Evolutionary conservation across 2,797 vertebrate genomes (phyloP).

Genomic region (Coregonus ussuriensis): DNA sequence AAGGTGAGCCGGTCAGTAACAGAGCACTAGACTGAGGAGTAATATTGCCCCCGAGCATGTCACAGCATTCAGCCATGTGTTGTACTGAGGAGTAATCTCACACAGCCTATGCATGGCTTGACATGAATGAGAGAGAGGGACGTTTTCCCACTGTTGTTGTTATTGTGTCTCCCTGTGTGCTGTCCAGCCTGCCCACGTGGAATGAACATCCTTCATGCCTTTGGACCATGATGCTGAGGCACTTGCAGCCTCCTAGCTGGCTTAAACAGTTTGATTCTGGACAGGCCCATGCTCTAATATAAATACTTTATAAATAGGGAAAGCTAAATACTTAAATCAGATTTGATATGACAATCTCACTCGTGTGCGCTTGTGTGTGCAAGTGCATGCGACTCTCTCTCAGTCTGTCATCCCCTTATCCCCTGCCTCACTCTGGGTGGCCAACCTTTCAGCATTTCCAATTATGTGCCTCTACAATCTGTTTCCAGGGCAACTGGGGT

Average conservation of each 20-base stretch:
- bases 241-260: slow-evolving; percentile 51
- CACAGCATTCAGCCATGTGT: slow-evolving; percentile 36
- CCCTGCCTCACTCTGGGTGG: slow-evolving; percentile 69
- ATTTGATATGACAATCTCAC: slow-evolving; percentile 7
- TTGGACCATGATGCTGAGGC: slow-evolving; percentile 44
- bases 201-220: slow-evolving; percentile 65
- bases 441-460: slow-evolving; percentile 77
- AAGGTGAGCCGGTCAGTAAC: slow-evolving; percentile 47
- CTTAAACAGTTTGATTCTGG: not conserved
- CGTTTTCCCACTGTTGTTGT: slow-evolving; percentile 35
- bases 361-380: slow-evolving; percentile 22
- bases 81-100: slow-evolving; percentile 30
- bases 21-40: slow-evolving; percentile 46
- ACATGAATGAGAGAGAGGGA: slow-evolving; percentile 49
- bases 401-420: slow-evolving; percentile 36
- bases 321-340: too few relatives aligned
- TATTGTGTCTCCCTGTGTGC: slow-evolving; percentile 48
- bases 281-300: slow-evolving; percentile 38
- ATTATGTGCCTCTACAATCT: slow-evolving; percentile 75
- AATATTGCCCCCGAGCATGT: slow-evolving; percentile 38
- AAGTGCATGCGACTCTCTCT: not conserved
- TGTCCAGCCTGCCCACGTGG: slow-evolving; percentile 46
- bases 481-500: slow-evolving; percentile 83
- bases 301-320: not conserved
- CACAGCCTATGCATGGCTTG: slow-evolving; percentile 23